Evolutionary conservation across 2,113 vertebrate species (phyloP), one percentile per base, ranked within the genome.

Genomic region (Noctilio leporinus): DNA sequence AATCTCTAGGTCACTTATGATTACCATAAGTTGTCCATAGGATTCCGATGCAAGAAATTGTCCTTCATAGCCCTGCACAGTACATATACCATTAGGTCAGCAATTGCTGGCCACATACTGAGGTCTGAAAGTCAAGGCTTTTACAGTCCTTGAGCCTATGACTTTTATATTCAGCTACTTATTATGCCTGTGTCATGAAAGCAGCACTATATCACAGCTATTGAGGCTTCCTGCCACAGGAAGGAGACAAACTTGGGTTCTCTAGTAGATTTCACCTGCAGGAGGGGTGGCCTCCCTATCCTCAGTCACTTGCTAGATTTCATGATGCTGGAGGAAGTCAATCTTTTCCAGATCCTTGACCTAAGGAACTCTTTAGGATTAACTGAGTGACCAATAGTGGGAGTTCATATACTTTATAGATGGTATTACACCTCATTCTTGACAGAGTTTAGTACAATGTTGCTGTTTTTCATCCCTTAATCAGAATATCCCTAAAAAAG

Each of bases 131-230:
- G 53, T 82, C 30, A 17, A 92, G 47, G n/a, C 15, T 89, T 16
- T 86, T 53, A 45, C 9, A 38, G 26, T 45, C n/a, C 15, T 30
- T 72, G 30, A 43, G 26, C 19, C 17, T 92, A 6, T 89, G 33
- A 72, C 28, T 26, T 82, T 90, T 65, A 33, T 45, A 82, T 12
- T 24, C 47, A 53, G 3, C 38, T 86, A 5, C 9, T 43, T 17
- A 72, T 72, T 94, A 94, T 86, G 55, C 55, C 43, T 89, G 49
- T 19, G 20, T 91, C 64, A 88, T 91, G 62, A 43, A 85, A 94
- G 57, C 67, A 86, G 59, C 11, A 86, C 9, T 75, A 70, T 2
- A 24, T 62, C 69, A 86, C 64, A 83, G 83, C 28, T 65, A 62
- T 51, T 78, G 40, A 93, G 67, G 38, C n/a, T 15, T 95, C 26